Percentiles rank a stretch among this genome's conserved stretches.
phyloP scores from a whole-genome alignment of 1,140 invertebrate species.

The Eurytemora carolleeae region DNA sequence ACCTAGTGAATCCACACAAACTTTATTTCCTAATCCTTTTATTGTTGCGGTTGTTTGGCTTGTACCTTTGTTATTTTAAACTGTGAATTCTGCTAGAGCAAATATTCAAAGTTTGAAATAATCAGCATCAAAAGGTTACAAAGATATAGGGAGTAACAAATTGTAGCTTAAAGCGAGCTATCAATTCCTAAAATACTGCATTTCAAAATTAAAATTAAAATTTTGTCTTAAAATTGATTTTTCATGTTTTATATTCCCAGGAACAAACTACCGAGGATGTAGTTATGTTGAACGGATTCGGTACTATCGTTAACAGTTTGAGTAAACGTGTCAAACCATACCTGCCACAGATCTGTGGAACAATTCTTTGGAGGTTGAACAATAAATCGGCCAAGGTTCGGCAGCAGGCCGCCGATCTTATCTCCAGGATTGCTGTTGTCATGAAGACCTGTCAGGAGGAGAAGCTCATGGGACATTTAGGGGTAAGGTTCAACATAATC shows the following conservation, averaged over 20 bases:
- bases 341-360: slow-evolving; percentile 97
- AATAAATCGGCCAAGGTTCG: slow-evolving; percentile 99
- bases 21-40: too few relatives aligned
- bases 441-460: slow-evolving; percentile 99
- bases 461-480: slow-evolving; percentile 97
- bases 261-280: slow-evolving; percentile 47
- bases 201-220: too few relatives aligned
- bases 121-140: too few relatives aligned
- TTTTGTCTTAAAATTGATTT: neutral
- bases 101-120: too few relatives aligned
- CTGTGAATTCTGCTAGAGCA: too few relatives aligned
- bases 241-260: slow-evolving; percentile 2
- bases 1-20: too few relatives aligned
- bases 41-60: too few relatives aligned
- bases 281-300: slow-evolving; percentile 99
- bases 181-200: slow-evolving; percentile 12
- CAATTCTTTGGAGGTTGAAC: slow-evolving; percentile 95
- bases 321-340: slow-evolving; percentile 95
- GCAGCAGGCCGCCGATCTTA: slow-evolving; percentile 96
- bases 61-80: too few relatives aligned
- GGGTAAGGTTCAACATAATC: slow-evolving; percentile 42
- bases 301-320: slow-evolving; percentile 92
- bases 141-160: too few relatives aligned
- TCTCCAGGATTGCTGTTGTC: slow-evolving; percentile 90
- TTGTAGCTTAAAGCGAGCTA: too few relatives aligned